Evolutionary conservation across 2,888 invertebrate genomes (phyloP).

Genomic region (Anorthoa munda): DNA sequence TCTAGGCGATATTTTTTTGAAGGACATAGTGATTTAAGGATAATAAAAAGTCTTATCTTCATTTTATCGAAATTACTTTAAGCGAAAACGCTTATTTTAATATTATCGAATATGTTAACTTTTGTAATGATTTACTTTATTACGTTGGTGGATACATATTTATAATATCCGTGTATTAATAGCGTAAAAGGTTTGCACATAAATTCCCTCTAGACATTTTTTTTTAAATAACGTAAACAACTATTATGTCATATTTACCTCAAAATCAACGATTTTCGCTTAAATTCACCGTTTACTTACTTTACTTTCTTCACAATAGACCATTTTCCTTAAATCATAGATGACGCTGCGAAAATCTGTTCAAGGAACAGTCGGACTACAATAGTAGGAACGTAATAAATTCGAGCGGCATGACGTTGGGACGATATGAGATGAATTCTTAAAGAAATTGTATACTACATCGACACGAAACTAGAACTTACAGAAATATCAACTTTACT

Average conservation of each 20-base stretch:
- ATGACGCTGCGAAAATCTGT: constrained; percentile 19
- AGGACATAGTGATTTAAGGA: constrained; percentile 19
- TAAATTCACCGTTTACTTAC: too few relatives aligned
- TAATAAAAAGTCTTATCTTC: constrained; percentile 31
- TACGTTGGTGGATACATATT: neutral
- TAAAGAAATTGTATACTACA: constrained; percentile 15
- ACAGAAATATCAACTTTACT: constrained; percentile 14
- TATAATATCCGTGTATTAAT: neutral
- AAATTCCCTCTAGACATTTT: neutral
- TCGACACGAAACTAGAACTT: neutral
- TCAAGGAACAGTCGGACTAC: neutral
- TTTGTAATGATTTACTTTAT: neutral
- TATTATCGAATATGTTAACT: too few relatives aligned
- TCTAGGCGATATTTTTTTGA: constrained; percentile 5
- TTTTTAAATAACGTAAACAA: too few relatives aligned
- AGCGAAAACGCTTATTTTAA: neutral
- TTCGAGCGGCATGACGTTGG: constrained; percentile 18
- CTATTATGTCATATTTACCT: too few relatives aligned
- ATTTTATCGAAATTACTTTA: constrained; percentile 20
- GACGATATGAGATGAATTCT: constrained; percentile 24
- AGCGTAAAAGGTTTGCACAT: neutral
- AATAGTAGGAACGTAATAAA: constrained; percentile 30
- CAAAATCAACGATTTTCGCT: neutral
- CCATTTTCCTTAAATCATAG: constrained; percentile 10
- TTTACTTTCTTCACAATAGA: neutral